Evolutionary conservation across 37 sponge, comb jelly and placozoan genomes (phyloP).

Genomic region (Ianthella basta): DNA sequence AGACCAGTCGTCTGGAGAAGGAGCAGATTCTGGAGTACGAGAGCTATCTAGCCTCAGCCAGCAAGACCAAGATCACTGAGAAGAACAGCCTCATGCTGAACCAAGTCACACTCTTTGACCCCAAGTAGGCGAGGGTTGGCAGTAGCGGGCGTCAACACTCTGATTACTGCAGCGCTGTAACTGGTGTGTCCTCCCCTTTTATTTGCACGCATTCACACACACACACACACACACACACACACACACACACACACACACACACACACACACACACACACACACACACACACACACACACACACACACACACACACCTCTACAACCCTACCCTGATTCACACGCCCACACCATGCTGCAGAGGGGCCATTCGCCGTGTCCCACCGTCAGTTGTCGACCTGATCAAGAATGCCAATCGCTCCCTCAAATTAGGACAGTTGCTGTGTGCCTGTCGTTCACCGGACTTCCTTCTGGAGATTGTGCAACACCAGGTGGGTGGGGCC

Average conservation of each 20-base stretch:
- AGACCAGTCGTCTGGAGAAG: slow-evolving; percentile 72
- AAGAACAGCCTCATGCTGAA: slow-evolving; percentile 88
- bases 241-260: slow-evolving; percentile 43
- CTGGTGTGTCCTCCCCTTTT: not conserved
- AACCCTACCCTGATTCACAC: not conserved
- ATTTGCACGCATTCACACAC: slow-evolving; percentile 37
- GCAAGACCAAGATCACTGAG: slow-evolving; percentile 72
- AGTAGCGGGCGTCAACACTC: not conserved
- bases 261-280: slow-evolving; percentile 46
- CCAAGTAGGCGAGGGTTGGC: slow-evolving; percentile 49
- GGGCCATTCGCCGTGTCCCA: slow-evolving; percentile 80
- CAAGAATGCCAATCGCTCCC: slow-evolving; percentile 61
- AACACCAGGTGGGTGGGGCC: slow-evolving; percentile 62
- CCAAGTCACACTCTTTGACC: slow-evolving; percentile 80
- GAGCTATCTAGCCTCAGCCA: slow-evolving; percentile 76
- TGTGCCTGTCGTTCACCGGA: slow-evolving; percentile 93
- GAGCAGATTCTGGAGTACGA: slow-evolving; percentile 90
- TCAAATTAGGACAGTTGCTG: slow-evolving; percentile 80
- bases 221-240: slow-evolving; percentile 43
- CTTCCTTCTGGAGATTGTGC: slow-evolving; percentile 93
- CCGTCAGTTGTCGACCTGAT: slow-evolving; percentile 79
- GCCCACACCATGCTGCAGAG: slow-evolving; percentile 56
- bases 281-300: slow-evolving; percentile 45
- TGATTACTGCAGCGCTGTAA: not conserved
- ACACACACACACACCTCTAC: slow-evolving; percentile 42